phyloP scores from a whole-genome alignment of 2,113 vertebrate species.

The Eira barbara region DNA sequence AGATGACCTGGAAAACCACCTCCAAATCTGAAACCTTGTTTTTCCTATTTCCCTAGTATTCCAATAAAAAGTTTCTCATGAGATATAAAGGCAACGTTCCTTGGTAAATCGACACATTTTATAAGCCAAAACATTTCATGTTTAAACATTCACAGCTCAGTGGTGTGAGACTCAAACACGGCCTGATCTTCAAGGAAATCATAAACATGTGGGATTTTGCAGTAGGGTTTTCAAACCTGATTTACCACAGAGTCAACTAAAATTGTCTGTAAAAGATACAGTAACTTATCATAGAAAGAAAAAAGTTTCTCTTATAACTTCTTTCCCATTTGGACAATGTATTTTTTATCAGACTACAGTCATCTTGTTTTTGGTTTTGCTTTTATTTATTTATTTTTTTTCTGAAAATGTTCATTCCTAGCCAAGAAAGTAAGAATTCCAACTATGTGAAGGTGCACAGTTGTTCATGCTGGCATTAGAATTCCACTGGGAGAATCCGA shows the following conservation, averaged over 20 bases:
- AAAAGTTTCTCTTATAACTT: not conserved
- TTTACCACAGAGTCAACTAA: not conserved
- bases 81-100: too few species aligned
- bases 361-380: not conserved
- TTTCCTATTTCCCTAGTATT: too few species aligned
- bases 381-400: not conserved
- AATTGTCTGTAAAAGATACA: not conserved
- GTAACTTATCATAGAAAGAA: not conserved
- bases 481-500: not conserved
- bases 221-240: not conserved
- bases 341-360: conserved; percentile 12
- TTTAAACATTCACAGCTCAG: not conserved
- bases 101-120: too few species aligned
- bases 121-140: too few species aligned
- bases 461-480: not conserved
- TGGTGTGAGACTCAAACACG: not conserved
- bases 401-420: conserved; percentile 35
- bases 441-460: not conserved
- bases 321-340: conserved; percentile 12
- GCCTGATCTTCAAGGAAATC: not conserved
- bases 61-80: too few species aligned
- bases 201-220: not conserved
- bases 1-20: not conserved
- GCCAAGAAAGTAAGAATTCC: conserved; percentile 40
- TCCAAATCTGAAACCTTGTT: too few species aligned